These are phyloP conservation scores for Aphidius colemani DNA, from an alignment of 2,888 invertebrate genomes.

Conservation along the genomic window DNA sequence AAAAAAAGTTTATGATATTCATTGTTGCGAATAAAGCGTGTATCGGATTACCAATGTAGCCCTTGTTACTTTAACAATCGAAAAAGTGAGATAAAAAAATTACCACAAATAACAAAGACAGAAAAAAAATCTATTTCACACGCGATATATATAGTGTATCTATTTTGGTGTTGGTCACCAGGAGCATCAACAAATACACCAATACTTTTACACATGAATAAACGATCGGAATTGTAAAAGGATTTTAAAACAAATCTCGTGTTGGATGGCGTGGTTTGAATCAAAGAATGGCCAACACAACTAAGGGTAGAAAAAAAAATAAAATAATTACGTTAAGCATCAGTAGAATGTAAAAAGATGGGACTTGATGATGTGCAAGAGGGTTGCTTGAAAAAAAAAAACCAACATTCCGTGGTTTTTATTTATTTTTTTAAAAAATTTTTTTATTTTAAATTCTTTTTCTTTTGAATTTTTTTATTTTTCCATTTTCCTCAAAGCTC, in stretches of 20 bases:
- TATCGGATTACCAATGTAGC: background rate
- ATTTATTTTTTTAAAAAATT: constrained; percentile 1
- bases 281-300: constrained; percentile 47
- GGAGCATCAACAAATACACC: background rate
- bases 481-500: constrained; percentile 24
- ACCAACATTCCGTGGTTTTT: constrained; percentile 51
- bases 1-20: too few species aligned
- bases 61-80: constrained; percentile 4
- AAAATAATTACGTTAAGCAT: too few species aligned
- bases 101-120: constrained; percentile 10
- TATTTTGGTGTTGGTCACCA: constrained; percentile 16
- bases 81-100: constrained; percentile 10
- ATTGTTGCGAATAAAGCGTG: too few species aligned
- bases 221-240: constrained; percentile 55
- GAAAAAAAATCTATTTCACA: constrained; percentile 42
- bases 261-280: constrained; percentile 49
- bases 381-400: too few species aligned
- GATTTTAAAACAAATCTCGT: constrained; percentile 60
- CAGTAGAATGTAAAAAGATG: too few species aligned
- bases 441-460: background rate
- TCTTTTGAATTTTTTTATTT: constrained; percentile 11
- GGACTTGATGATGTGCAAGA: too few species aligned
- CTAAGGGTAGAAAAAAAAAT: constrained; percentile 18
- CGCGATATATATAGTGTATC: constrained; percentile 48
- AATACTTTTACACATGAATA: constrained; percentile 11